Base-by-base conservation (phyloP, 2,797 vertebrate genomes). In the Denticeps clupeoides region DNA sequence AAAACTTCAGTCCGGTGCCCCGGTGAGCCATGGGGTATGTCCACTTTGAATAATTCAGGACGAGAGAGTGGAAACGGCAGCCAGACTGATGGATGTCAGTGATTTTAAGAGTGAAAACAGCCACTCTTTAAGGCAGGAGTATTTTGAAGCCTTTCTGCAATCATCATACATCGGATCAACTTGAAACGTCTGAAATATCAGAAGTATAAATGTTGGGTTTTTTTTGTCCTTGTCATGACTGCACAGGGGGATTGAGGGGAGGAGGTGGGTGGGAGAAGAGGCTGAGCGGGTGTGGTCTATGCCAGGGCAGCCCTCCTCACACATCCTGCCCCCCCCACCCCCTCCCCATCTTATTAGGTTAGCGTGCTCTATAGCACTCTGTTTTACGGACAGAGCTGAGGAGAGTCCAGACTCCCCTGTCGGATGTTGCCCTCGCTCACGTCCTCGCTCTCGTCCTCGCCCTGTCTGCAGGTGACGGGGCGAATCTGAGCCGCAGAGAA, bases 281-380 rank as follows among this genome's bases (percentile, higher is more conserved):
- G 50, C 16, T 45, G 41, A 8, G 63, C 33, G 59, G 63, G 42
- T 50, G 47, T 47, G 31, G 47, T 21, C 6, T 41, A 15, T 22
- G 38, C 28, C 18, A 22, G 41, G 7, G 50, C 65, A 65, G 66
- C 65, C 53, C 40, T 19, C 72, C 15, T n/a, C 37, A 42, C 47
- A 26, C 28, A 35, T 47, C 41, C 29, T 35, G 18, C 8, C 9
- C 53, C 31, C 33, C 32, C 38, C 38, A 19, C 41, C 44, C 63
- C 63, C 69, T 72, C 72, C 74, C 74, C 68, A 62, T 82, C 78
- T 81, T 82, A 83, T 82, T 78, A 81, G 82, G 76, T 86, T 79
- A 70, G 63, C 55, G 49, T 68, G 78, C 72, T 58, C 73, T 45
- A 33, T 76, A 79, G 77, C 71, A 84, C 81, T 75, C 73, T 67